Base-by-base conservation (phyloP, 1,140 invertebrate genomes). In the Drosophila athabasca region DNA sequence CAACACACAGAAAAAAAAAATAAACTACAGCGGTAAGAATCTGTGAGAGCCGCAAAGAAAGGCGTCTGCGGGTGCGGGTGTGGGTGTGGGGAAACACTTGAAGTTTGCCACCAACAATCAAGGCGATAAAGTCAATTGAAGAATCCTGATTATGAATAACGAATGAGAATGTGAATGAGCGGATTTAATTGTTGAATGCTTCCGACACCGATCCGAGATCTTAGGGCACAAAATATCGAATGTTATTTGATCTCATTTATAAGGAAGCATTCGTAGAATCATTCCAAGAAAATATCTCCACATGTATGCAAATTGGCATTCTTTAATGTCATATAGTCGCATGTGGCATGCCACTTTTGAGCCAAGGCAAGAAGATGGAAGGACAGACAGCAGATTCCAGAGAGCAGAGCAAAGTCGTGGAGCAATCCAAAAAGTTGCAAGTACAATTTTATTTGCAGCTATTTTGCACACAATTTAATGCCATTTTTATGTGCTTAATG, bases 381-480 rank as follows among this genome's bases (percentile, higher is more conserved):
- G n/a, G n/a, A n/a, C n/a, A n/a, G n/a, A n/a, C 17, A 19, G 17
- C 17, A 19, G 17, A 19, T 19, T 19, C 17, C 1, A 19, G 17
- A 19, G 17, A 22, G n/a, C 22, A 26, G 48, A 15, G 75, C 70
- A n/a, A 46, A 17, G 6, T 4, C n/a, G 17, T 11, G 9, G 31
- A 59, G 52, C 41, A 45, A 24, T 26, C 29, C 26, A 49, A 43
- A 57, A 78, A 26, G 55, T 35, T 64, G 49, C 54, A 57, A 48
- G 55, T 44, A 19, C 50, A 76, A 85, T 84, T 81, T 85, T 85
- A 85, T 85, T 80, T 77, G 72, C 77, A 50, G 82, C 81, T 77
- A 84, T 84, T 83, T 84, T 85, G 76, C 81, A 76, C 76, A 85
- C 81, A 84, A 84, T 84, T 84, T 84, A 84, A 81, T 85, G 68